A percentile compares a stretch with the other conserved stretches of the same genome.
phyloP scores from a whole-genome alignment of 2,888 invertebrate species.

The Andrena bicolor region DNA sequence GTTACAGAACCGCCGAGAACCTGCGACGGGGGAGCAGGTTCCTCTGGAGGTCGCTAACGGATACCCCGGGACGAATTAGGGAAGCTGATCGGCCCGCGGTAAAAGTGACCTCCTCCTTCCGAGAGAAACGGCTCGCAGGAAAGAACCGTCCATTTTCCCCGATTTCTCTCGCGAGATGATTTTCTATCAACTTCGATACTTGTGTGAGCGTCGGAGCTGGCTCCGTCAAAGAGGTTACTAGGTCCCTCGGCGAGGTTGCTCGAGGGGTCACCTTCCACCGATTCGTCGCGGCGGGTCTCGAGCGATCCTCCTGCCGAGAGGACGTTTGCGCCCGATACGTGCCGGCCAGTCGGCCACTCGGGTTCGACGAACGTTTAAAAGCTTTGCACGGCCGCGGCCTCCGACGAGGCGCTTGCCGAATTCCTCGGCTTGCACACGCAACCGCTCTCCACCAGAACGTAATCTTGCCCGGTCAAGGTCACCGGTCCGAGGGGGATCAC shows the following conservation, averaged over 20 bases:
- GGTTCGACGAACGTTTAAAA: conserved; percentile 75
- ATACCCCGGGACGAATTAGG: conserved; percentile 4
- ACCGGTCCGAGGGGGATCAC: conserved; percentile 96
- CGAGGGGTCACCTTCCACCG: conserved; percentile 49
- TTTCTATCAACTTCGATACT: conserved; percentile 43
- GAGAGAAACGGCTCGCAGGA: conserved; percentile 1
- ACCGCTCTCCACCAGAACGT: conserved; percentile 97
- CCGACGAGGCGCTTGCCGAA: conserved; percentile 76
- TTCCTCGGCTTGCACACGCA: conserved; percentile 93
- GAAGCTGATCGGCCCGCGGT: conserved; percentile 21
- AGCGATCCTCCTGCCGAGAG: conserved; percentile 22
- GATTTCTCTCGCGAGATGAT: conserved; percentile 53
- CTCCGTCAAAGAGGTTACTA: conserved; percentile 61
- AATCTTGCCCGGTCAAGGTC: conserved; percentile 96
- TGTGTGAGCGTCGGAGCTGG: conserved; percentile 31
- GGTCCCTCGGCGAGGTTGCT: conserved; percentile 55
- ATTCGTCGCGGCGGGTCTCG: conserved; percentile 40
- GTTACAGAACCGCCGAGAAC: conserved; percentile 4
- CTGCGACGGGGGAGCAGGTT: neutral
- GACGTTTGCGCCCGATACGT: conserved; percentile 21
- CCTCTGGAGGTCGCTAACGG: neutral
- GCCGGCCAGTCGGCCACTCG: conserved; percentile 18
- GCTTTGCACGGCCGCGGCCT: conserved; percentile 78
- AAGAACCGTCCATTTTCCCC: conserved; percentile 31
- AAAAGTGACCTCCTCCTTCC: conserved; percentile 14